phyloP scores from a whole-genome alignment of 2,113 vertebrate species.

The Solea solea region DNA sequence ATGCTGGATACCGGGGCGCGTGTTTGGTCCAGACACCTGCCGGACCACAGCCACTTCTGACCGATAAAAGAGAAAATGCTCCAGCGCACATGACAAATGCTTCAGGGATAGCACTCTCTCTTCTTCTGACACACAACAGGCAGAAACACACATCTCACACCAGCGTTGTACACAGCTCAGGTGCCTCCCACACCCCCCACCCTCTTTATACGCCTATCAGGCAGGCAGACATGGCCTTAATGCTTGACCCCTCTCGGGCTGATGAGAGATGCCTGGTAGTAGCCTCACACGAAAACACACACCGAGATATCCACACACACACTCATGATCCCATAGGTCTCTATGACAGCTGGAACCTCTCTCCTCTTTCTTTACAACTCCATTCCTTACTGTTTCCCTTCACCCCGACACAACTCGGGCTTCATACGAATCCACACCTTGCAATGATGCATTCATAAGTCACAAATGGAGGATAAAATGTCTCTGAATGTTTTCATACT shows the following conservation, averaged over 20 bases:
- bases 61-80: conserved; percentile 58
- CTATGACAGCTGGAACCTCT: conserved; percentile 54
- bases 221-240: conserved; percentile 37
- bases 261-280: conserved; percentile 50
- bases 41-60: conserved; percentile 47
- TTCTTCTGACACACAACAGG: conserved; percentile 17
- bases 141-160: conserved; percentile 27
- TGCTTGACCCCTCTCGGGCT: conserved; percentile 62
- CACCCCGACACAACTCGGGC: not conserved
- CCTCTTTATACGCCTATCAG: conserved; percentile 49
- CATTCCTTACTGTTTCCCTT: not conserved
- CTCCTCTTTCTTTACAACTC: conserved; percentile 4
- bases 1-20: conserved; percentile 36
- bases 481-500: conserved; percentile 9
- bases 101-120: conserved; percentile 36
- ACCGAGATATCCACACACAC: conserved; percentile 33
- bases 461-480: conserved; percentile 4
- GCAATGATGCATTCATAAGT: conserved; percentile 31
- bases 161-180: conserved; percentile 25
- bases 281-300: conserved; percentile 22
- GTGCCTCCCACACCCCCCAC: conserved; percentile 18
- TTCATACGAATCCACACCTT: conserved; percentile 43
- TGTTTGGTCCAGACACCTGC: conserved; percentile 68
- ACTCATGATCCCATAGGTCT: conserved; percentile 41
- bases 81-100: conserved; percentile 75